phyloP scores from a whole-genome alignment of 2,888 invertebrate species.

The Mellilla xanthometata region DNA sequence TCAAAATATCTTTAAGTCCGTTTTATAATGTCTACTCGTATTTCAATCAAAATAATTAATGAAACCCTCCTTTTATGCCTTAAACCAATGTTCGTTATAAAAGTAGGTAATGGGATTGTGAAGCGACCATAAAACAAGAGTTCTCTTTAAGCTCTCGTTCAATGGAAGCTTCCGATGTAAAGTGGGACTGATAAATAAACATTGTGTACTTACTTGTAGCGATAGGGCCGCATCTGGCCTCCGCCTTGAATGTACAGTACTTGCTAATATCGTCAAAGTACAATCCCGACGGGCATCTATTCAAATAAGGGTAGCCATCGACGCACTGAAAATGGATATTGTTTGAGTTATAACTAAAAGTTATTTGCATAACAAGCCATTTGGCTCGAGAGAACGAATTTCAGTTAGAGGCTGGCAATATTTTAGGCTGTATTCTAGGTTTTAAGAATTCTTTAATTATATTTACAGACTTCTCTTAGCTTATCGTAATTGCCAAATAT shows the following conservation, averaged over 20 bases:
- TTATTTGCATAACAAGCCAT: conserved; percentile 20
- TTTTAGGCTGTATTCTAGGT: conserved; percentile 7
- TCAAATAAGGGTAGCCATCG: conserved; percentile 93
- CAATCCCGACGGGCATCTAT: conserved; percentile 94
- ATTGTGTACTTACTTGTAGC: conserved; percentile 88
- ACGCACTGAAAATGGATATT: conserved; percentile 86
- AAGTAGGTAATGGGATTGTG: conserved; percentile 24
- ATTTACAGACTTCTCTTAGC: neutral
- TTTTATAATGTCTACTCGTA: conserved; percentile 24
- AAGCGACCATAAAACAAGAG: conserved; percentile 20
- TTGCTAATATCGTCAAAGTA: conserved; percentile 96
- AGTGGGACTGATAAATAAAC: conserved; percentile 15
- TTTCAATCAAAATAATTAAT: conserved; percentile 32
- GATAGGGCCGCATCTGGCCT: conserved; percentile 95
- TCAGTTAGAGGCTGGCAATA: conserved; percentile 9
- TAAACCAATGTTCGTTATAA: conserved; percentile 23
- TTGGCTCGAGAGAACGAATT: conserved; percentile 2
- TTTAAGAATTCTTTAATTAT: conserved; percentile 14
- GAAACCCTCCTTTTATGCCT: conserved; percentile 21
- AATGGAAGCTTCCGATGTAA: conserved; percentile 13
- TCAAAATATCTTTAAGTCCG: conserved; percentile 26
- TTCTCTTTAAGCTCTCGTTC: conserved; percentile 14
- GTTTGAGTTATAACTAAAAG: conserved; percentile 22
- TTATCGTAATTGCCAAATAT: neutral
- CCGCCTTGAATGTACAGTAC: conserved; percentile 94